phyloP scores from a whole-genome alignment of 2,113 vertebrate genomes.

The Solenodon paradoxus region DNA sequence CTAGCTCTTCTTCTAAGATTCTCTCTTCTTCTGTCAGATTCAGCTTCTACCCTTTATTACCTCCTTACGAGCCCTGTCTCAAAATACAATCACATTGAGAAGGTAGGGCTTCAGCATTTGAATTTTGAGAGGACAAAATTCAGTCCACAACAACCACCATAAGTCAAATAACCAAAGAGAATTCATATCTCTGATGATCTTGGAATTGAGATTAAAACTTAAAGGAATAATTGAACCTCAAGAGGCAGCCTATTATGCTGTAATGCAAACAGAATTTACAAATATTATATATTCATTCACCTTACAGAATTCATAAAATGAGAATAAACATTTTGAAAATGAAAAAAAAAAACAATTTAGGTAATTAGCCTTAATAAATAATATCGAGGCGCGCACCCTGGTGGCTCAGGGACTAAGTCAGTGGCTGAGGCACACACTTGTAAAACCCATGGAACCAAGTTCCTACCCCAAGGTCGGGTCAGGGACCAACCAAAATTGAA shows the following conservation, averaged over 20 bases:
- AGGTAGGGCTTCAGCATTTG: background rate
- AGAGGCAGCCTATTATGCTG: background rate
- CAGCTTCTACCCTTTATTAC: too few relatives aligned
- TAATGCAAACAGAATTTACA: background rate
- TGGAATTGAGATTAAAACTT: background rate
- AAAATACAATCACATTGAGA: background rate
- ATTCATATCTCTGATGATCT: background rate
- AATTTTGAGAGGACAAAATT: background rate
- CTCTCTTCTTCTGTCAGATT: background rate
- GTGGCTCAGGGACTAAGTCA: too few relatives aligned
- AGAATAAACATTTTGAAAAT: constrained; percentile 17
- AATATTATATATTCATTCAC: background rate
- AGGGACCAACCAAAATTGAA: too few relatives aligned
- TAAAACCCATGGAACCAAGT: too few relatives aligned
- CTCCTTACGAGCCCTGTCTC: background rate
- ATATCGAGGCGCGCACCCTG: too few relatives aligned
- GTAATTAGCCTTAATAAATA: background rate
- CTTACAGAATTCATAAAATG: background rate
- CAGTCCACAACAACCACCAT: background rate
- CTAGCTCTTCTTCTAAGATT: background rate
- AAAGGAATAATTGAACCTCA: background rate
- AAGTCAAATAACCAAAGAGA: background rate
- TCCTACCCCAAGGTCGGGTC: too few relatives aligned
- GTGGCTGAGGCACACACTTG: too few relatives aligned
- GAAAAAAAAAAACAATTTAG: background rate